phyloP scores from a whole-genome alignment of 2,797 vertebrate genomes.

The Psittacula derbiana region DNA sequence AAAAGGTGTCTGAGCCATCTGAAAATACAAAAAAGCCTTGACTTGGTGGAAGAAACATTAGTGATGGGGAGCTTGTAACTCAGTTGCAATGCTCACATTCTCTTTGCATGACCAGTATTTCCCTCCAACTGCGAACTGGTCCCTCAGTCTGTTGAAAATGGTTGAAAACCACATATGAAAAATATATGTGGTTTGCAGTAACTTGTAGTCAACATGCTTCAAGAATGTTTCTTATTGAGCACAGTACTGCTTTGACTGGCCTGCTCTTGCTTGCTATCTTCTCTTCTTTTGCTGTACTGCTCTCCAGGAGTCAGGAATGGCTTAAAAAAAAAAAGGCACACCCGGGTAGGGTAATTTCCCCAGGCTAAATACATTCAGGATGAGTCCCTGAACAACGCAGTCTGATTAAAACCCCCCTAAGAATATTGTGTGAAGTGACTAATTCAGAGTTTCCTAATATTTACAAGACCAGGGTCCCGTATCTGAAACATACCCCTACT shows the following conservation, averaged over 20 bases:
- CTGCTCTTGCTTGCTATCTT: constrained; percentile 41
- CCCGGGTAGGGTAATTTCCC: constrained; percentile 11
- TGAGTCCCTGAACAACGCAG: neutral
- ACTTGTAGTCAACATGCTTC: constrained; percentile 17
- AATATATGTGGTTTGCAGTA: constrained; percentile 27
- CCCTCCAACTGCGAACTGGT: neutral
- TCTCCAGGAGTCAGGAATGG: neutral
- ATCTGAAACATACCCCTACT: neutral
- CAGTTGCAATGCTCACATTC: neutral
- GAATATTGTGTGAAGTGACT: constrained; percentile 28
- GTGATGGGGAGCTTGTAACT: neutral
- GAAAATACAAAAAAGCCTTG: neutral
- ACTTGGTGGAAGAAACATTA: neutral
- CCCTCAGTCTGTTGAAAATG: constrained; percentile 10
- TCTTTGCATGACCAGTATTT: neutral
- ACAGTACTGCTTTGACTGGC: constrained; percentile 33
- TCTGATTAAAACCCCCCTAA: constrained; percentile 42
- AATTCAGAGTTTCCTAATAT: constrained; percentile 26
- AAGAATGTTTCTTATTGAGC: constrained; percentile 16
- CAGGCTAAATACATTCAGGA: constrained; percentile 27
- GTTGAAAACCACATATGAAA: no score
- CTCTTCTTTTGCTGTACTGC: constrained; percentile 24
- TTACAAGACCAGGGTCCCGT: neutral
- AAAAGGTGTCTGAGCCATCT: neutral
- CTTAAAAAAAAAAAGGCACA: neutral